A percentile compares a stretch with the other conserved stretches of the same genome.
phyloP scores from a whole-genome alignment of 2,113 vertebrate genomes.

The Hystrix brachyura region DNA sequence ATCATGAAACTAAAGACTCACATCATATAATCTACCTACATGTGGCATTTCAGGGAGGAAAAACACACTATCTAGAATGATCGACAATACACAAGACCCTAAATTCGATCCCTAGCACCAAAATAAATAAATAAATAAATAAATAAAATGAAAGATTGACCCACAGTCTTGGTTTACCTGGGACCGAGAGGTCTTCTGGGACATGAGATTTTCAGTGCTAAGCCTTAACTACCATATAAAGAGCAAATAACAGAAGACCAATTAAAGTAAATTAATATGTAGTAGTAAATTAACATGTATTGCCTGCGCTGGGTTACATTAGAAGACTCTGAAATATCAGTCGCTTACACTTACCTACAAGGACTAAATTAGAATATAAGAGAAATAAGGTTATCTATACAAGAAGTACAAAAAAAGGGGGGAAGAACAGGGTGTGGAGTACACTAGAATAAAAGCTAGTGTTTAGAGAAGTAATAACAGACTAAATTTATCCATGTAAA shows the following conservation, averaged over 20 bases:
- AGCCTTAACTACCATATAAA: neutral
- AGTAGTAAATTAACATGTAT: neutral
- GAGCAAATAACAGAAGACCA: neutral
- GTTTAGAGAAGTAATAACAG: neutral
- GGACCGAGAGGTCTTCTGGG: neutral
- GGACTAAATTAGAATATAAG: neutral
- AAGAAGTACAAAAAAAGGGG: neutral
- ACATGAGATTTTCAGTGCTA: neutral
- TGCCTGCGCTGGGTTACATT: neutral
- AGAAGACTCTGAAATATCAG: neutral
- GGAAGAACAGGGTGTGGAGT: neutral
- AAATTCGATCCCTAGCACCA: no score
- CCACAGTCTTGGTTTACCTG: neutral
- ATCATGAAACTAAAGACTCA: constrained; percentile 32
- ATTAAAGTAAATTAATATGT: neutral
- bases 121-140: no score
- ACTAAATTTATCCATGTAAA: neutral
- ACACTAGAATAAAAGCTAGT: neutral
- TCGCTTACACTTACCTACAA: constrained; percentile 7
- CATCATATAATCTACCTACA: neutral
- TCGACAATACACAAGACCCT: no score
- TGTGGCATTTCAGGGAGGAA: neutral
- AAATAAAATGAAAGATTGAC: no score
- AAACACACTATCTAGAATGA: neutral
- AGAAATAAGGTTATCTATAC: neutral